Evolutionary conservation across 2,888 invertebrate genomes (phyloP), one percentile per base, ranked within the genome.

Genomic region (Tenthredo distinguenda): DNA sequence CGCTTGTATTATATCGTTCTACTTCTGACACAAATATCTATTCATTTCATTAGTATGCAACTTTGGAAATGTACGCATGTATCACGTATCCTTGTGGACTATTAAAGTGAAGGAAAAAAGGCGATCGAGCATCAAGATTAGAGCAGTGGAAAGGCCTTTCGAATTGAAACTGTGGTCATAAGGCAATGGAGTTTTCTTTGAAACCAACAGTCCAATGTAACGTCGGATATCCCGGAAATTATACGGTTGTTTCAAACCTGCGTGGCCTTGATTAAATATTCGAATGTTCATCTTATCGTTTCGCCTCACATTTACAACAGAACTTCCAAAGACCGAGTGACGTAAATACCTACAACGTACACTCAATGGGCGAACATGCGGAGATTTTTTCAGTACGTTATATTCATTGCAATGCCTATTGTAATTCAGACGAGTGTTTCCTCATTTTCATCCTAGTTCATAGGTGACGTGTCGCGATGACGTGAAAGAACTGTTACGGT

Each of bases 381-480:
- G 68, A 68, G 34, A 68, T 34, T 34, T 62, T 2, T 62, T 62
- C 62, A 26, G 7, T 68, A 68, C 6, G 15, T 68, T 18, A 34
- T 68, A 34, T 26, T 1, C 18, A 74, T 72, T 72, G 18, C n/a
- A 6, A 72, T 6, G 71, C 34, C 40, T 15, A 40, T 37, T 74
- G 72, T 74, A 9, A 43, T 74, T 43, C 10, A 40, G 43, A 43
- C 43, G 43, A 43, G 26, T n/a, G 12, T 43, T 74, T 21, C 21
- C 10, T 72, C 4, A 40, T 43, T 34, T 68, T 18, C 34, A 68
- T 9, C 12, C 2, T 21, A 26, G 62, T 21, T 62, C 58, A 58
- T 58, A 12, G n/a, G n/a, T 55, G 18, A 55, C 71, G 71, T 71
- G 37, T 71, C 71, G 0, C 37, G 26, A 74, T 74, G 72, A 74